A percentile compares a stretch with the other conserved stretches of the same genome.
Conservation (phyloP, 2,888 invertebrate genomes). For the Drosophila acutilabella region DNA sequence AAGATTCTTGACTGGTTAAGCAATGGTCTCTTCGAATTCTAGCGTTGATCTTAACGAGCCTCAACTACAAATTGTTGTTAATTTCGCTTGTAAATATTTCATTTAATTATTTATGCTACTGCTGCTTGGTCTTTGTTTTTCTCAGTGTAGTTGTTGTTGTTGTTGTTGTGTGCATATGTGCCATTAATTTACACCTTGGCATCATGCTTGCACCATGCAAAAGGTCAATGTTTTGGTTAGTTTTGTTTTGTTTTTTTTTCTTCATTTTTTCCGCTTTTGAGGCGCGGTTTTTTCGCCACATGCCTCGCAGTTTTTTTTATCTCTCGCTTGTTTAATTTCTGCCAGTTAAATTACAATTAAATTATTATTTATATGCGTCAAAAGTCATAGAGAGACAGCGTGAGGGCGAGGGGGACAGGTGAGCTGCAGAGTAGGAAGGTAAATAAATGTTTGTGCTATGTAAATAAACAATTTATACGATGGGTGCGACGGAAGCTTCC, state of each 20-base stretch:
- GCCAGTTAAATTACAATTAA: conserved; percentile 67
- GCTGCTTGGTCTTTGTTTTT: conserved; percentile 15
- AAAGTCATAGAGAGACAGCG: conserved; percentile 1
- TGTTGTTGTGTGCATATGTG: conserved; percentile 8
- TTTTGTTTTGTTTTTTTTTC: neutral
- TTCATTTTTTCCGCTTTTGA: neutral
- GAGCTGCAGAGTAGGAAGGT: conserved; percentile 7
- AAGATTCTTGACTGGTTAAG: conserved; percentile 25
- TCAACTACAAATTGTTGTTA: conserved; percentile 79
- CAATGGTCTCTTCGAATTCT: conserved; percentile 9
- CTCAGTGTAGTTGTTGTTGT: conserved; percentile 2
- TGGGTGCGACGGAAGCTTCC: conserved; percentile 53
- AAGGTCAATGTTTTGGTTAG: conserved; percentile 65
- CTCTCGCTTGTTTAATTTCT: conserved; percentile 53
- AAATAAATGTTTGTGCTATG: conserved; percentile 47
- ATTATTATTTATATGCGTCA: conserved; percentile 51
- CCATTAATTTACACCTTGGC: conserved; percentile 52
- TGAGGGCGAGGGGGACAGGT: conserved; percentile 1
- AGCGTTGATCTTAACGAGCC: conserved; percentile 61
- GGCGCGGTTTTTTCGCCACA: conserved; percentile 15
- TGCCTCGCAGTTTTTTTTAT: conserved; percentile 12
- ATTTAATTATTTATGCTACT: conserved; percentile 75
- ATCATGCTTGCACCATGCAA: conserved; percentile 32
- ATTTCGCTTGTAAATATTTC: conserved; percentile 77
- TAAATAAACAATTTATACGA: conserved; percentile 68